These are phyloP conservation scores for Sparidentex hasta DNA, from an alignment of 2,797 vertebrate genomes.

Conservation along the genomic window DNA sequence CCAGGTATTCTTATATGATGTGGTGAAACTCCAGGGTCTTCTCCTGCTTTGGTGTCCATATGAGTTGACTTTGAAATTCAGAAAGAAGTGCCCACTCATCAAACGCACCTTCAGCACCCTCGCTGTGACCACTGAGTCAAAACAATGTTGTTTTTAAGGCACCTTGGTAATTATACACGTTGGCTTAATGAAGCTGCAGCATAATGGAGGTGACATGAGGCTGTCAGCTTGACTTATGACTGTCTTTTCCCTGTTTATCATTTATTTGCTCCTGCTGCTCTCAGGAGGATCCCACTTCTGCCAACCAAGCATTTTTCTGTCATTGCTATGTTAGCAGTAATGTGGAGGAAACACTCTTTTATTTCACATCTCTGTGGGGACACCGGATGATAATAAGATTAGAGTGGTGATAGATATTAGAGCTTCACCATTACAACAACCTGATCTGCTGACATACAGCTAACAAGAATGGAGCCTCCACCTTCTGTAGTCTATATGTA, in stretches of 20 bases:
- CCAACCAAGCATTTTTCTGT: slow-evolving; percentile 63
- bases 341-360: slow-evolving; percentile 40
- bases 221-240: slow-evolving; percentile 47
- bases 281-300: slow-evolving; percentile 56
- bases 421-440: not conserved
- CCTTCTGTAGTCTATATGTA: slow-evolving; percentile 13
- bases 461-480: not conserved
- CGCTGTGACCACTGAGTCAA: slow-evolving; percentile 13
- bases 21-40: not conserved
- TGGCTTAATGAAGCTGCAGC: slow-evolving; percentile 30
- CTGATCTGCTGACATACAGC: not conserved
- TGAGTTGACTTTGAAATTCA: slow-evolving; percentile 31
- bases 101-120: not conserved
- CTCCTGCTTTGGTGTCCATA: slow-evolving; percentile 10
- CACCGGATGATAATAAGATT: slow-evolving; percentile 14
- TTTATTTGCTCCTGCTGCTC: slow-evolving; percentile 54
- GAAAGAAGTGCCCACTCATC: slow-evolving; percentile 15
- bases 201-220: slow-evolving; percentile 24
- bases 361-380: slow-evolving; percentile 31
- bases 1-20: not conserved
- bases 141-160: slow-evolving; percentile 20
- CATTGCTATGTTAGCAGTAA: slow-evolving; percentile 70
- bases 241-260: slow-evolving; percentile 43
- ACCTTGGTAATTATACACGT: slow-evolving; percentile 25
- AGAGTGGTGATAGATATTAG: not conserved